Base-by-base conservation (phyloP, 2,888 invertebrate genomes). In the Hypsopygia costalis region DNA sequence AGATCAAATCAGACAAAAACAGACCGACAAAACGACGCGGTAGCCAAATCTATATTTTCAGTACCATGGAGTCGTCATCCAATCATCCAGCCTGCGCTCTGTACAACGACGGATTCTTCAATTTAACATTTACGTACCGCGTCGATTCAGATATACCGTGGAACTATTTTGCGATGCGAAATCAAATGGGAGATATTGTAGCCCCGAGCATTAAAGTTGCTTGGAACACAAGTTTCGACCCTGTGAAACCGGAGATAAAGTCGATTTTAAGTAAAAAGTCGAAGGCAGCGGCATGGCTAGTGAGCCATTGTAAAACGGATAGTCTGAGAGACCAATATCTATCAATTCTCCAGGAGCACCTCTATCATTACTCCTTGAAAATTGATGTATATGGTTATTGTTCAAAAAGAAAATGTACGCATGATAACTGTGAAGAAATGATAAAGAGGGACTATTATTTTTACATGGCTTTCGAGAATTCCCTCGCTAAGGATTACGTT, bases 381-480 rank as follows among this genome's bases (percentile, higher is more conserved):
- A 56, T 82, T 6, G 80, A 83, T 44, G 58, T 37, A 21, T 37
- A 58, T 31, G 76, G 73, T 0, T 35, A 35, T 2, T 80, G 76
- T 49, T 59, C 68, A 0, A 39, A 60, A 2, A 41, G 34, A 1
- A 43, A 47, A 34, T 80, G 79, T 30, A 30, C 50, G 1, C 40
- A 60, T 20, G 44, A 51, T 8, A 39, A 60, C 33, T 78, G 71
- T 28, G 50, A 55, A 6, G 48, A 49, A 40, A 65, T 66, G 58
- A 46, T 79, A 20, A 52, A 52, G 12, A 62, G 61, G 3, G 53
- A 79, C 43, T 82, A 82, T 47, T 64, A 58, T 40, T 81, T 83
- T 47, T 79, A 77, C 37, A 63, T 81, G 55, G 72, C 76, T 4
- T 78, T 82, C 36, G 81, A 81, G 52, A 77, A 78, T 44, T 74